phyloP scores from a whole-genome alignment of 2,797 vertebrate species.

The Numenius phaeopus region DNA sequence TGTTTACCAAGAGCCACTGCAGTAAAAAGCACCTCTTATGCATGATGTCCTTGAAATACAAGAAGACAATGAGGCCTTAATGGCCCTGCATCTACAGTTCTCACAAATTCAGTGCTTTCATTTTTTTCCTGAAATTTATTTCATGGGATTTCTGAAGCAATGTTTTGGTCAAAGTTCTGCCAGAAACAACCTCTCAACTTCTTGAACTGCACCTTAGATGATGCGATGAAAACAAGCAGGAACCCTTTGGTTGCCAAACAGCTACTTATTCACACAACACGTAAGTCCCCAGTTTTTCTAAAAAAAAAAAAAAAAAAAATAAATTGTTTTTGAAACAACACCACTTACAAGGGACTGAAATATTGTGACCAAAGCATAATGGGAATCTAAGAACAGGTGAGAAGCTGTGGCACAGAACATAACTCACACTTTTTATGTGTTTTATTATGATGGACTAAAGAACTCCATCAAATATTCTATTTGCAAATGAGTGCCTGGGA shows the following conservation, averaged over 20 bases:
- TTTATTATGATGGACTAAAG: background rate
- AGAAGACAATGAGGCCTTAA: background rate
- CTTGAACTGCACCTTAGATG: background rate
- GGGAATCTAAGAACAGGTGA: background rate
- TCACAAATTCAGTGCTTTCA: background rate
- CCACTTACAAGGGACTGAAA: background rate
- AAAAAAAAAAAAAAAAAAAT: background rate
- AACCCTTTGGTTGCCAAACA: background rate
- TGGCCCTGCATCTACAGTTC: background rate
- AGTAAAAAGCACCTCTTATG: background rate
- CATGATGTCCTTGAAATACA: background rate
- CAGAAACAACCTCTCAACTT: background rate
- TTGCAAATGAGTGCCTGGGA: background rate
- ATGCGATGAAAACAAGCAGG: background rate
- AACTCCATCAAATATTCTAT: rapidly evolving
- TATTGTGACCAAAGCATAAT: background rate
- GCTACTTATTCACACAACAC: background rate
- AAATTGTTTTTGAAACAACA: background rate
- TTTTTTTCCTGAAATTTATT: background rate
- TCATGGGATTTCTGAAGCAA: background rate
- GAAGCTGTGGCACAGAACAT: background rate
- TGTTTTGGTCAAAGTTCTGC: background rate
- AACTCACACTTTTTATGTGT: background rate
- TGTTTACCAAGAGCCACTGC: background rate
- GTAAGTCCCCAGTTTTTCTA: background rate